phyloP scores from a whole-genome alignment of 1,140 invertebrate species.

The Eurosta solidaginis region DNA sequence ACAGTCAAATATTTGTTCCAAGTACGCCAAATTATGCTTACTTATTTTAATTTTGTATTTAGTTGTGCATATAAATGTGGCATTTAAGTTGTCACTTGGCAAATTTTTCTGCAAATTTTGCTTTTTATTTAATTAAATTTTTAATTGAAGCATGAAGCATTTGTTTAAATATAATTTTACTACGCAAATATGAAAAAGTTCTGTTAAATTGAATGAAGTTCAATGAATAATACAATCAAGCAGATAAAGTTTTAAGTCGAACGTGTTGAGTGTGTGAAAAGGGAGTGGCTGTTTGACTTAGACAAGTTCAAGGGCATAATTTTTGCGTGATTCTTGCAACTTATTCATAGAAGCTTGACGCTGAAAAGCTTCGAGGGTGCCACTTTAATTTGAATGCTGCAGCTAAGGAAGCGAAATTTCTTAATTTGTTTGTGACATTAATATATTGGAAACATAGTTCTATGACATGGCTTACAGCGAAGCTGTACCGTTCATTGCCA shows the following conservation, averaged over 20 bases:
- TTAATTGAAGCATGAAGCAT: not conserved
- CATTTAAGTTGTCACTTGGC: not conserved
- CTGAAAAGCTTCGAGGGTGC: no score
- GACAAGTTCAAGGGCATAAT: not conserved
- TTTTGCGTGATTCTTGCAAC: no score
- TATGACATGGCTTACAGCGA: no score
- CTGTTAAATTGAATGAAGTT: not conserved
- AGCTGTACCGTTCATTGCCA: no score
- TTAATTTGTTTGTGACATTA: no score
- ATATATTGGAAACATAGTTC: no score
- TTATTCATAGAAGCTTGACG: no score
- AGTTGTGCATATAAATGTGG: no score
- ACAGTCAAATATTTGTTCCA: not conserved
- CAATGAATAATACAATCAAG: no score
- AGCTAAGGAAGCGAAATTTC: no score
- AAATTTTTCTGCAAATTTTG: not conserved
- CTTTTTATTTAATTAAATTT: not conserved
- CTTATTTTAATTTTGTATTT: not conserved
- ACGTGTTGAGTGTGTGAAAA: not conserved
- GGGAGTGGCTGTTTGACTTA: not conserved
- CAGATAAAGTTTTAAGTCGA: no score
- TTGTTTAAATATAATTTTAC: not conserved
- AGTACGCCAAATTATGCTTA: not conserved
- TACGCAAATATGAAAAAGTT: not conserved
- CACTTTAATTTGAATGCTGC: no score